phyloP scores from a whole-genome alignment of 2,113 vertebrate genomes.

The Paedocypris sp. region DNA sequence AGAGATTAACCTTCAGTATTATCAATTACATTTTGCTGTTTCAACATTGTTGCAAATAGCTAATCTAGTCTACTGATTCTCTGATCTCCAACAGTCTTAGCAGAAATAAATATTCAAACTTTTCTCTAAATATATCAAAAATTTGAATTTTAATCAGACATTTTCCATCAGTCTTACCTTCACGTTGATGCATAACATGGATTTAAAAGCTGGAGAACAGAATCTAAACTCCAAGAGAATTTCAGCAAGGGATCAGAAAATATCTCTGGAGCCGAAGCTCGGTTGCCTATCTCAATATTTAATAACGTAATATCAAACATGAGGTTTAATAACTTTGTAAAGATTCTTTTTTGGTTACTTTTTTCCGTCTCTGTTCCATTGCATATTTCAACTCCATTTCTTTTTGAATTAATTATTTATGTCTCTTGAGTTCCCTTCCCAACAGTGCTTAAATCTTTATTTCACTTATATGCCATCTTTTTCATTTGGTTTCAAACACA shows the following conservation, averaged over 20 bases:
- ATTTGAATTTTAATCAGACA: not conserved
- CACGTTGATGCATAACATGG: not conserved
- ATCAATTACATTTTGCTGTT: no score
- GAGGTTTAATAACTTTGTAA: conserved; percentile 30
- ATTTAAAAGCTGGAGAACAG: not conserved
- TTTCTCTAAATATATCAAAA: not conserved
- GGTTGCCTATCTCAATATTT: conserved; percentile 26
- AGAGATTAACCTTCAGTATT: no score
- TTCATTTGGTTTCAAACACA: conserved; percentile 11
- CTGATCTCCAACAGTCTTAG: no score
- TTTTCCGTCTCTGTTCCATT: not conserved
- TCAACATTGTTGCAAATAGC: no score
- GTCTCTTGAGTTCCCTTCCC: conserved; percentile 30
- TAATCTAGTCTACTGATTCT: no score
- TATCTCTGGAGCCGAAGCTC: conserved; percentile 2
- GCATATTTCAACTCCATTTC: conserved; percentile 33
- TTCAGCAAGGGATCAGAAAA: not conserved
- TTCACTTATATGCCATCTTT: conserved; percentile 26
- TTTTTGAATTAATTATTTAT: conserved; percentile 37
- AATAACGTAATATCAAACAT: conserved; percentile 38
- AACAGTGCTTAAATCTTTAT: conserved; percentile 30
- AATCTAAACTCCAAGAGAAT: conserved; percentile 6
- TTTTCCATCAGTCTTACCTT: not conserved
- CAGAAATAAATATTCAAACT: not conserved
- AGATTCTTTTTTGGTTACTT: conserved; percentile 18